Percentiles rank a stretch among this genome's conserved stretches.
phyloP scores from a whole-genome alignment of 1,140 invertebrate genomes.

The Drosophila watanabei region DNA sequence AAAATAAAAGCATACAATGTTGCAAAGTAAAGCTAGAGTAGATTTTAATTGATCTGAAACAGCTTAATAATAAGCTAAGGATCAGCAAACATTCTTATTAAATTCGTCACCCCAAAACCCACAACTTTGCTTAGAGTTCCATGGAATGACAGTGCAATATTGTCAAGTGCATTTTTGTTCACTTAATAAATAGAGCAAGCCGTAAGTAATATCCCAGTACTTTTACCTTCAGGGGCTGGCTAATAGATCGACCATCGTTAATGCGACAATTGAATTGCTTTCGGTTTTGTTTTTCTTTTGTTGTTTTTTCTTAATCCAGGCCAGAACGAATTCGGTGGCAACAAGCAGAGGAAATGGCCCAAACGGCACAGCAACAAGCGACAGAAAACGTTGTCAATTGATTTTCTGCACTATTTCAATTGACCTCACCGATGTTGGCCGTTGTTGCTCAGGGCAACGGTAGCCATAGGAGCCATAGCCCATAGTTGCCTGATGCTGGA shows the following conservation, averaged over 20 bases:
- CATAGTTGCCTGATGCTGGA: constrained; percentile 31
- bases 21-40: neutral
- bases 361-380: constrained; percentile 30
- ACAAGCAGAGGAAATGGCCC: constrained; percentile 46
- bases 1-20: neutral
- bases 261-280: constrained; percentile 76
- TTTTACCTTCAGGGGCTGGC: constrained; percentile 32
- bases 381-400: constrained; percentile 80
- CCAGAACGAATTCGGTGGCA: constrained; percentile 68
- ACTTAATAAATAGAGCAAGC: constrained; percentile 13
- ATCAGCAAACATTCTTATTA: neutral
- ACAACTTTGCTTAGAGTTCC: neutral
- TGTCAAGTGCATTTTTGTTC: constrained; percentile 30
- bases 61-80: neutral
- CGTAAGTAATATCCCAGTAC: constrained; percentile 14
- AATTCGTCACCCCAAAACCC: neutral
- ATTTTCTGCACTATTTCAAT: constrained; percentile 84
- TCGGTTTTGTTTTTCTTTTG: constrained; percentile 36
- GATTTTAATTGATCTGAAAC: neutral
- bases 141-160: constrained; percentile 27
- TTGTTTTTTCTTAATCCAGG: constrained; percentile 27
- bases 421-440: constrained; percentile 60
- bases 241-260: constrained; percentile 75
- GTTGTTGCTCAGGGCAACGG: constrained; percentile 56
- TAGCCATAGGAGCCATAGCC: constrained; percentile 46